A percentile compares a stretch with the other conserved stretches of the same genome.
Evolutionary conservation across 2,797 vertebrate genomes (phyloP).

Genomic region (Takifugu rubripes): DNA sequence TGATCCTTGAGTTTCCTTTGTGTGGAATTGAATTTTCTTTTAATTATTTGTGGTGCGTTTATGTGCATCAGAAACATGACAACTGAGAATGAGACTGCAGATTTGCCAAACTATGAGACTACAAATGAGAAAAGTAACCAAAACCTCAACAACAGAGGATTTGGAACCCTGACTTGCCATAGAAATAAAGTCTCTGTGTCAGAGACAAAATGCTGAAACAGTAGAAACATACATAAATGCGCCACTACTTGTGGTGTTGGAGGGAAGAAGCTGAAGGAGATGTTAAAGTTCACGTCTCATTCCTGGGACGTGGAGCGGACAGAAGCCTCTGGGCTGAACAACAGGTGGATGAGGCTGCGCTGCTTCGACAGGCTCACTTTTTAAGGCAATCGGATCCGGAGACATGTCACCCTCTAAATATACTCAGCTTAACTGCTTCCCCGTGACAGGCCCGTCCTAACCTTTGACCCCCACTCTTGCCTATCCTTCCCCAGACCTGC

Average conservation of each 20-base stretch:
- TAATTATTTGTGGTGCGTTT: background rate
- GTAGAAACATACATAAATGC: no score
- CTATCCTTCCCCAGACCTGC: background rate
- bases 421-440: constrained; percentile 46
- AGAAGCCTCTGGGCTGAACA: background rate
- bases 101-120: no score
- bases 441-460: constrained; percentile 48
- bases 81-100: no score
- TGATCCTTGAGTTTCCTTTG: no score
- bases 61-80: no score
- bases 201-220: no score
- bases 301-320: background rate
- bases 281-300: no score
- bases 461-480: constrained; percentile 57
- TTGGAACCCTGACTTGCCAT: background rate
- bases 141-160: no score
- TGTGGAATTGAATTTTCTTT: background rate
- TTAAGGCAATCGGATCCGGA: constrained; percentile 74
- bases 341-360: constrained; percentile 72
- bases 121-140: no score
- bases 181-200: no score
- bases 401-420: constrained; percentile 83
- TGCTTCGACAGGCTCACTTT: constrained; percentile 50
- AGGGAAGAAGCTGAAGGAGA: no score
- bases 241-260: no score